A percentile compares a stretch with the other conserved stretches of the same genome.
phyloP scores from a whole-genome alignment of 2,888 invertebrate genomes.

The Phengaris arion region DNA sequence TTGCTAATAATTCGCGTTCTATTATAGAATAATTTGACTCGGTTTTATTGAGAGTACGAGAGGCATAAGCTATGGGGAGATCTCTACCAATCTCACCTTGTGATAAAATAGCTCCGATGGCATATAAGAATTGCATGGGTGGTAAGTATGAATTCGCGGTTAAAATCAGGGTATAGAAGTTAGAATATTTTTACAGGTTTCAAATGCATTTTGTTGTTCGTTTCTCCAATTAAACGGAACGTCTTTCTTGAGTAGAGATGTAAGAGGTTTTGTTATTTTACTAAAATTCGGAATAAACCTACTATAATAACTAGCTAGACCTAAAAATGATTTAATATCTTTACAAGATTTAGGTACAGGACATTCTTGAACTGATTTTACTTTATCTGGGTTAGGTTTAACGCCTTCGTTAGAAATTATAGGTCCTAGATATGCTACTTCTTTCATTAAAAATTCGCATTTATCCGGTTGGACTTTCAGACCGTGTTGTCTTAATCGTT shows the following conservation, averaged over 20 bases:
- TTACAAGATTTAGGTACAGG: conserved; percentile 45
- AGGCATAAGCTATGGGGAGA: conserved; percentile 31
- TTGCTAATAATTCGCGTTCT: conserved; percentile 42
- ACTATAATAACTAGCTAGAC: conserved; percentile 47
- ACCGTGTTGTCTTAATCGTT: conserved; percentile 39
- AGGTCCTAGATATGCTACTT: conserved; percentile 54
- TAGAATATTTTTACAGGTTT: conserved; percentile 41
- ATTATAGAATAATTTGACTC: conserved; percentile 42
- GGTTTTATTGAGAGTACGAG: conserved; percentile 42
- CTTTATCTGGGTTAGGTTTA: conserved; percentile 50
- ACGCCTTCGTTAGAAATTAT: conserved; percentile 50
- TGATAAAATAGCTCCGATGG: conserved; percentile 32
- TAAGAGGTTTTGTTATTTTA: conserved; percentile 46
- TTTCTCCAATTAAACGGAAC: conserved; percentile 38
- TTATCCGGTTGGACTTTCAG: conserved; percentile 49
- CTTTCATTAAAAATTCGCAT: conserved; percentile 46
- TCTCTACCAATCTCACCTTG: conserved; percentile 34
- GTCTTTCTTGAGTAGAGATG: conserved; percentile 40
- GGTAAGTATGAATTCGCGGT: conserved; percentile 43
- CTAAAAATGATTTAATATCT: conserved; percentile 48
- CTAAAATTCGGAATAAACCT: conserved; percentile 44
- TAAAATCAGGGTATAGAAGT: conserved; percentile 42
- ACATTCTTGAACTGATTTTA: conserved; percentile 42
- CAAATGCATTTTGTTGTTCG: conserved; percentile 40
- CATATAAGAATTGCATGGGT: conserved; percentile 42